Base-by-base conservation (phyloP, 2,113 vertebrate species). In the Sceloporus tristichus region DNA sequence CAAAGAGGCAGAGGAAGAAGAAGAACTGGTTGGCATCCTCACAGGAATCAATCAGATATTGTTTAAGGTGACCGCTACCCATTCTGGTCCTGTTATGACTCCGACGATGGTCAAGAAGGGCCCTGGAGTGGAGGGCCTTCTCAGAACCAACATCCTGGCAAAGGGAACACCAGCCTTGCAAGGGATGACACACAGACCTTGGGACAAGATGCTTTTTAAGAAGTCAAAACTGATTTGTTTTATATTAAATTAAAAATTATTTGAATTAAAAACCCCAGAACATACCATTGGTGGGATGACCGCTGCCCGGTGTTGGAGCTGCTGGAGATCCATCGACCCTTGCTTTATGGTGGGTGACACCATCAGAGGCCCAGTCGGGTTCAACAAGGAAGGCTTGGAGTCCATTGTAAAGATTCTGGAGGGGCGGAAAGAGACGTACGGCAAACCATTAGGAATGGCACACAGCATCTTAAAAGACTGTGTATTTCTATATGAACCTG, bases 231-330 rank as follows among this genome's bases (percentile, higher is more conserved):
- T 48, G 48, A 48, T 48, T 48, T 48, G 48, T 4, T 48, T 48
- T 48, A 48, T 48, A 48, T 48, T 48, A 48, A 48, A 48, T 48
- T 48, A 6, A 48, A 48, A 48, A 48, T 48, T 7, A 48, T 48
- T 48, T 0, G 4, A 62, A 16, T 18, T 16, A 59, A 18, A 62
- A 10, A 10, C 19, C 11, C 13, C 77, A 56, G 23, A 54, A 83
- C 59, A 94, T 94, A 99, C 99, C 99, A 99, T 99, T 38, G 98
- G 97, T 14, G 99, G 99, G 87, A 99, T 99, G 90, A 97, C 95
- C 48, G 99, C 99, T 87, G 98, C 98, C 92, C 98, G 97, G 90
- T 99, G 97, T 53, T 99, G 98, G 88, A 99, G 96, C 94, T 99
- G 98, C 88, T 99, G 98, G 84, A 99, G 94, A 92, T 97, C 99